Conservation (phyloP, 2,888 invertebrate species). For the Allophyes oxyacanthae region DNA sequence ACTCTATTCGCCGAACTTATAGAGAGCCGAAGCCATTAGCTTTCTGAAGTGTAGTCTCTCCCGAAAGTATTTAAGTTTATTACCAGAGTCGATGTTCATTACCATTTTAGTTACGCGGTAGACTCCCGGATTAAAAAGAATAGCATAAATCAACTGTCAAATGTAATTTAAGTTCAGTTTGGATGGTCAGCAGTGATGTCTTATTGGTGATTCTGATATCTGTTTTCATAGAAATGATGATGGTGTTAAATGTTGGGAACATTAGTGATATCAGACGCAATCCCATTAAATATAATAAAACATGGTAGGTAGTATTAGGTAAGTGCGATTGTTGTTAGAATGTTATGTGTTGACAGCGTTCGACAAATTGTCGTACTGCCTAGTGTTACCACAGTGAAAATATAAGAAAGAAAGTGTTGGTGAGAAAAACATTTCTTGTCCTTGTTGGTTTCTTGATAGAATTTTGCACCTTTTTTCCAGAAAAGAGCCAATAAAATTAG, state of each 20-base stretch:
- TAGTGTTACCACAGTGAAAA: constrained; percentile 62
- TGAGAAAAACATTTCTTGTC: constrained; percentile 25
- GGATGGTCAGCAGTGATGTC: too few relatives aligned
- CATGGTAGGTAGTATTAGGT: constrained; percentile 17
- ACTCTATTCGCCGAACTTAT: too few relatives aligned
- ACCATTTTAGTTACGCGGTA: too few relatives aligned
- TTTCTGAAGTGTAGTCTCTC: too few relatives aligned
- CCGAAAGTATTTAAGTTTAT: too few relatives aligned
- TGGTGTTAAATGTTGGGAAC: constrained; percentile 5
- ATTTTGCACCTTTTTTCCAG: constrained; percentile 25
- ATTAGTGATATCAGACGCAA: constrained; percentile 50
- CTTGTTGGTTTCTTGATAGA: constrained; percentile 25
- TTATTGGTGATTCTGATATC: too few relatives aligned
- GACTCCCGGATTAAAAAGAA: too few relatives aligned
- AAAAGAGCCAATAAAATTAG: constrained; percentile 15
- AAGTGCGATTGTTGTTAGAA: constrained; percentile 49
- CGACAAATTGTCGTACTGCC: constrained; percentile 47
- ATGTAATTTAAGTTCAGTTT: too few relatives aligned
- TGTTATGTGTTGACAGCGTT: constrained; percentile 56
- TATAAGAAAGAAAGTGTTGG: constrained; percentile 33
- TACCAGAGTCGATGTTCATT: too few relatives aligned
- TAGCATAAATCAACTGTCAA: too few relatives aligned
- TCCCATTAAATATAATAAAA: constrained; percentile 23
- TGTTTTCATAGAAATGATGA: constrained; percentile 10
- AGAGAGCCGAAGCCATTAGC: too few relatives aligned